Evolutionary conservation across 1,140 invertebrate species (phyloP).

Genomic region (Zeugodacus cucurbitae): DNA sequence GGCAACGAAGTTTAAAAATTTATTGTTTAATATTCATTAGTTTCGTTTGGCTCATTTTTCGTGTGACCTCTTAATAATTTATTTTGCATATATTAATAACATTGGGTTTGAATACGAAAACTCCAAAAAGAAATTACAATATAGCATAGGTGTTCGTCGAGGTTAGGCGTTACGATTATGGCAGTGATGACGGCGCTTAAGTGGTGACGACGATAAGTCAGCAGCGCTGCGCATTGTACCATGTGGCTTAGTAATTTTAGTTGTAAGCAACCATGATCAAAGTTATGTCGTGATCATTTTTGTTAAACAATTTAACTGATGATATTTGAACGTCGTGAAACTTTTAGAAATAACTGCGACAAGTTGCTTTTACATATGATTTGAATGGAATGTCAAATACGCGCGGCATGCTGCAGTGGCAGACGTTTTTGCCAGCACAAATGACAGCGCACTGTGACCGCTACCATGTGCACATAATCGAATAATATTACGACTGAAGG

Average conservation of each 20-base stretch:
- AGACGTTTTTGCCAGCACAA: neutral
- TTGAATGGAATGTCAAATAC: slow-evolving; percentile 25
- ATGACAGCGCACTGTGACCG: neutral
- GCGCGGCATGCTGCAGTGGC: neutral
- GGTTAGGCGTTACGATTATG: slow-evolving; percentile 2
- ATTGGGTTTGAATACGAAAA: neutral
- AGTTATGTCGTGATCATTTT: neutral
- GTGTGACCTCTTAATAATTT: neutral
- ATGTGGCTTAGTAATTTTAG: neutral
- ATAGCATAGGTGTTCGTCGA: neutral
- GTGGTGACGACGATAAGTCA: slow-evolving; percentile 5
- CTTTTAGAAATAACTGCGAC: neutral
- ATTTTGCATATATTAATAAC: neutral
- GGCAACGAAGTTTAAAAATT: neutral
- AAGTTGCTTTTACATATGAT: neutral
- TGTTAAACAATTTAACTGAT: neutral
- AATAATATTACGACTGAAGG: neutral
- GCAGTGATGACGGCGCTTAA: neutral
- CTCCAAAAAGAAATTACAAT: neutral
- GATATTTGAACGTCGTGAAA: neutral
- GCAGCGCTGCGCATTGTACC: neutral
- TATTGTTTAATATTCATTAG: neutral
- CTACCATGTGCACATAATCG: slow-evolving; percentile 26
- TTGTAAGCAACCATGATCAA: neutral
- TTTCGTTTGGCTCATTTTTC: neutral